phyloP scores from a whole-genome alignment of 2,797 vertebrate species.

The Cuniculus paca region DNA sequence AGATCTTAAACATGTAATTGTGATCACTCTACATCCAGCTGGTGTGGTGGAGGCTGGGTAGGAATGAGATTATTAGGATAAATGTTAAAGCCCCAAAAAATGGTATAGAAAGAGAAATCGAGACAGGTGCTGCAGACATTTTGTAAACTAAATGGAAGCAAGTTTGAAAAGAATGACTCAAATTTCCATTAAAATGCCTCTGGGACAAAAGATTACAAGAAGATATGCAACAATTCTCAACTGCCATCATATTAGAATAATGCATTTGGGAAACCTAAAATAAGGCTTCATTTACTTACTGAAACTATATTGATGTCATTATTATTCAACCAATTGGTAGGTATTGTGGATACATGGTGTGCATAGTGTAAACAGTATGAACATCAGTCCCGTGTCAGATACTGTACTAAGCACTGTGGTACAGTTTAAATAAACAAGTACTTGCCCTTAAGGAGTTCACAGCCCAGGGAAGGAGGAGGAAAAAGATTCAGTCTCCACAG shows the following conservation, averaged over 20 bases:
- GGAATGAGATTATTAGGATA: slow-evolving; percentile 48
- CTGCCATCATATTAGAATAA: slow-evolving; percentile 61
- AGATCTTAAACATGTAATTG: background rate
- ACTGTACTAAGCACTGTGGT: background rate
- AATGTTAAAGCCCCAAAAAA: slow-evolving; percentile 54
- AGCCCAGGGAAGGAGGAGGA: background rate
- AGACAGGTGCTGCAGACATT: slow-evolving; percentile 65
- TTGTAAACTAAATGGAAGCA: slow-evolving; percentile 73
- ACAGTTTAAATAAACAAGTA: background rate
- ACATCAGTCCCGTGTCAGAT: background rate
- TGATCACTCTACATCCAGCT: slow-evolving; percentile 23
- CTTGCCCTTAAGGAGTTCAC: background rate
- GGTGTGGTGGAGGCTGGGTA: background rate
- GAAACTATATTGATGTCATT: slow-evolving; percentile 66
- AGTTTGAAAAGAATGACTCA: slow-evolving; percentile 76
- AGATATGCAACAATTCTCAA: slow-evolving; percentile 75
- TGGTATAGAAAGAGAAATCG: slow-evolving; percentile 28
- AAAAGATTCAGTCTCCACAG: background rate
- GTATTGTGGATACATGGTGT: slow-evolving; percentile 65
- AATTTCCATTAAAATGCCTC: slow-evolving; percentile 81
- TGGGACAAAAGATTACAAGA: slow-evolving; percentile 78
- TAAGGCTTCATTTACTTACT: slow-evolving; percentile 69
- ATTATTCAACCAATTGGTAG: slow-evolving; percentile 41
- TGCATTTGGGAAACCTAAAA: slow-evolving; percentile 66
- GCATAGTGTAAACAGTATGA: slow-evolving; percentile 7